Evolutionary conservation across 2,888 invertebrate species (phyloP), one percentile per base, ranked within the genome.

Genomic region (Drosophila anomalipes): DNA sequence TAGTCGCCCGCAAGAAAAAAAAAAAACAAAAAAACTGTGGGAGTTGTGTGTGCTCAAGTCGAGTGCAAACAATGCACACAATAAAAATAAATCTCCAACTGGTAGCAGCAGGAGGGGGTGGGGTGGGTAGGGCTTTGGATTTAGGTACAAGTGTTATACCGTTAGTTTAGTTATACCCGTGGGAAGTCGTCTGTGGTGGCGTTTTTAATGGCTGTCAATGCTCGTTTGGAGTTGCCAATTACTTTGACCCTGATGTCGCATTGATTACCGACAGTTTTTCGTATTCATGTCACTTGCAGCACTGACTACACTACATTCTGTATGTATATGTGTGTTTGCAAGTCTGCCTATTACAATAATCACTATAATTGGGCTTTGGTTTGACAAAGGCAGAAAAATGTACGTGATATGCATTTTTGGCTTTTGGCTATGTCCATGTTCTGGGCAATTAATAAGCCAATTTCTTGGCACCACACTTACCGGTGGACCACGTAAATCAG

Each of bases 1-100:
- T 90, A 89, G 82, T 76, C 67, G 61, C 69, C 77, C 77, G 75
- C 47, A 47, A 47, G 47, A 47, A 47, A 47, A 47, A 47, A 44
- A 44, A 44, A 22, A 47, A 47, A 47, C 26, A 22, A 79, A 69
- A 82, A 74, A 71, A 68, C 70, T 62, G 70, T 76, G 67, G 64
- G 71, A 52, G 57, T 9, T 56, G 53, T 56, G 30, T 54, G 54
- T 60, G 64, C 70, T 82, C 70, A 75, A 89, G 86, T 78, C 76
- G 75, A 89, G 86, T 87, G 83, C 87, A 89, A 87, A 89, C 89
- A 87, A 88, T 83, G 84, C 86, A 73, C 84, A 88, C 85, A 88
- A 86, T 86, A 88, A 88, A 89, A 89, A 89, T 87, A 89, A 89
- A 87, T 87, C 88, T 87, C 74, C 69, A 60, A 65, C 72, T 73